A percentile compares a stretch with the other conserved stretches of the same genome.
Conservation (phyloP, 2,113 vertebrate genomes). For the Castor canadensis region DNA sequence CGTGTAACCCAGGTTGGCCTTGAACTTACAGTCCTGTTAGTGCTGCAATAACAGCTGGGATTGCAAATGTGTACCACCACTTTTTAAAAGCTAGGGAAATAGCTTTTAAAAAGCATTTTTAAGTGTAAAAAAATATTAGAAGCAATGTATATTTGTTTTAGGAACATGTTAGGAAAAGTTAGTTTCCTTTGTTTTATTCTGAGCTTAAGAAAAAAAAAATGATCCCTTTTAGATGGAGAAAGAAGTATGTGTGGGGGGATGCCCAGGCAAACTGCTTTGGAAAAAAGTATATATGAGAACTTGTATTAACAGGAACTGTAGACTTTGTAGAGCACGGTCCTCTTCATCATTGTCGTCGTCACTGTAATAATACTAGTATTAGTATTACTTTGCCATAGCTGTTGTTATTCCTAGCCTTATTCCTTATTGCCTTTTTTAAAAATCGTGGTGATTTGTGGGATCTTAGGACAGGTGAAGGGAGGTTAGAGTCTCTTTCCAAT, state of each 20-base stretch:
- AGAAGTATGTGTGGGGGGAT: too few species aligned
- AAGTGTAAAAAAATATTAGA: too few species aligned
- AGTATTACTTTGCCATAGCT: background rate
- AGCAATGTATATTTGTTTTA: too few species aligned
- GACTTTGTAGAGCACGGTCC: background rate
- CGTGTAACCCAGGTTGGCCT: too few species aligned
- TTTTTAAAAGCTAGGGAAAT: too few species aligned
- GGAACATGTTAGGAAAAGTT: background rate
- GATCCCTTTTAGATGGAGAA: too few species aligned
- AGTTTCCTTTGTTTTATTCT: background rate
- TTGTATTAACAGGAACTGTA: too few species aligned
- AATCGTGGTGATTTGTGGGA: background rate
- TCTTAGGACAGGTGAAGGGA: background rate
- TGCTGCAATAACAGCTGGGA: too few species aligned
- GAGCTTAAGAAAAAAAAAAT: background rate
- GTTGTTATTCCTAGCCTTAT: background rate
- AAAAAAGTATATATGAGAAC: background rate
- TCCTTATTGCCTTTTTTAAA: too few species aligned
- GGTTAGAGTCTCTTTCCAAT: background rate
- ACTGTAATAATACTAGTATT: background rate
- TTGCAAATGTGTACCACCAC: too few species aligned
- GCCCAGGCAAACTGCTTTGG: background rate
- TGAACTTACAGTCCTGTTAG: too few species aligned
- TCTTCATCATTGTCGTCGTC: background rate
- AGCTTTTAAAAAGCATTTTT: too few species aligned